Conservation (phyloP, 2,797 vertebrate species). For the Mastacembelus armatus region DNA sequence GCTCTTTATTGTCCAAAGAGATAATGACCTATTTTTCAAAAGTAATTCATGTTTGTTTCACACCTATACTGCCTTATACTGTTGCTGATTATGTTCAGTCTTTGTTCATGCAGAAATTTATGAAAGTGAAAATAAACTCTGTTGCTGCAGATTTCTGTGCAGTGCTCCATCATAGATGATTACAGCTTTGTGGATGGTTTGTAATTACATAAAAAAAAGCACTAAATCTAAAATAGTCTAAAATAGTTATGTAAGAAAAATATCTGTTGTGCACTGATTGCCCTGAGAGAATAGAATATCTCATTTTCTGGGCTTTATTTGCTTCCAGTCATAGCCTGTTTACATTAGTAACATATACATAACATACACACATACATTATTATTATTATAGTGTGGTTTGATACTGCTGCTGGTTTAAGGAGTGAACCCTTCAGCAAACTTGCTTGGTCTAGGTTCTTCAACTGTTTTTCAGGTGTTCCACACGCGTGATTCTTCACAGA, state of each 20-base stretch:
- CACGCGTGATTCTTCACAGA: no score
- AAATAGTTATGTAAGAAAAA: background rate
- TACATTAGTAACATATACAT: no score
- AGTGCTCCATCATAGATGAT: background rate
- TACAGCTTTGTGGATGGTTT: slow-evolving; percentile 3
- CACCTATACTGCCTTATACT: no score
- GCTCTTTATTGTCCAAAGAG: slow-evolving; percentile 42
- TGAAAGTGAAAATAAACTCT: background rate
- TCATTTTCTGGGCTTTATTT: no score
- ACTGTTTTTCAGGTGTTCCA: no score
- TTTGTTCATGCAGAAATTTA: background rate
- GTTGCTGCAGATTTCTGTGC: slow-evolving; percentile 8
- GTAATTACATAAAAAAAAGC: background rate
- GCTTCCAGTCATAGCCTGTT: no score
- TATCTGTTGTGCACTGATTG: background rate
- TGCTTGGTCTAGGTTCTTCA: no score
- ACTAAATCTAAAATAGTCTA: background rate
- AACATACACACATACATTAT: no score
- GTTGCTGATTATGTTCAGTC: background rate
- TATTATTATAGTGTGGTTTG: no score
- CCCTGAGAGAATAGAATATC: background rate
- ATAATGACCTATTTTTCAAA: slow-evolving; percentile 49
- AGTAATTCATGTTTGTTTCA: background rate
- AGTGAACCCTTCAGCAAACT: no score
- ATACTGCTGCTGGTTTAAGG: no score